Percentiles rank a stretch among this genome's conserved stretches.
Evolutionary conservation across 2,888 invertebrate species (phyloP).

Genomic region (Tetragonisca angustula): DNA sequence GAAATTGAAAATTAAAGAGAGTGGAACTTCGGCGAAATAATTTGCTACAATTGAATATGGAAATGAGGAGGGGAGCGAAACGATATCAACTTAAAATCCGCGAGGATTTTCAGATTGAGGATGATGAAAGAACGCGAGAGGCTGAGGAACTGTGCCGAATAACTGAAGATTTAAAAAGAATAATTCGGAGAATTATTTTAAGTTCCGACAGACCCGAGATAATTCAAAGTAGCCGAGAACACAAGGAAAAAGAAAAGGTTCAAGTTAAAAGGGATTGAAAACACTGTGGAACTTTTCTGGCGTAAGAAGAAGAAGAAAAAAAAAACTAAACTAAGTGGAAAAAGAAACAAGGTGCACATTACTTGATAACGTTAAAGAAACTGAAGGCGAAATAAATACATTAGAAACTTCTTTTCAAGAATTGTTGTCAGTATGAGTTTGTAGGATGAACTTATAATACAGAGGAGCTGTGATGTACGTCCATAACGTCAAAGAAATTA

Average conservation of each 20-base stretch:
- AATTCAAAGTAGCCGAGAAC: slow-evolving; percentile 1
- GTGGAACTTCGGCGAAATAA: not conserved
- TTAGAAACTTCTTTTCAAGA: not conserved
- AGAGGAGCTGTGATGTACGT: not conserved
- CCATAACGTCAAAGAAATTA: too few species aligned
- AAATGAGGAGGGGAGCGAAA: not conserved
- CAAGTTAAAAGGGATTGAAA: slow-evolving; percentile 1
- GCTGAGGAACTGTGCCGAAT: not conserved
- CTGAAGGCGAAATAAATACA: not conserved
- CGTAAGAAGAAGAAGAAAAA: not conserved
- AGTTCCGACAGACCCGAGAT: not conserved
- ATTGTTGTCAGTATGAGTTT: not conserved
- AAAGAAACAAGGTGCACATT: not conserved
- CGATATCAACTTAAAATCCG: not conserved
- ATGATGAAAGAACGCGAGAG: not conserved
- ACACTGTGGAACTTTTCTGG: not conserved
- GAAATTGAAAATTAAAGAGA: not conserved
- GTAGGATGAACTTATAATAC: not conserved
- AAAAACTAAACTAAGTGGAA: slow-evolving; percentile 5
- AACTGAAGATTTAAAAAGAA: slow-evolving; percentile 5
- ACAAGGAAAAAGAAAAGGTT: not conserved
- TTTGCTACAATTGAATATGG: not conserved
- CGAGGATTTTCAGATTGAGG: not conserved
- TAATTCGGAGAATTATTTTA: slow-evolving; percentile 4
- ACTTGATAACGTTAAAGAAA: not conserved